phyloP scores from a whole-genome alignment of 1,140 invertebrate genomes.

The Caenorhabditis elegans region DNA sequence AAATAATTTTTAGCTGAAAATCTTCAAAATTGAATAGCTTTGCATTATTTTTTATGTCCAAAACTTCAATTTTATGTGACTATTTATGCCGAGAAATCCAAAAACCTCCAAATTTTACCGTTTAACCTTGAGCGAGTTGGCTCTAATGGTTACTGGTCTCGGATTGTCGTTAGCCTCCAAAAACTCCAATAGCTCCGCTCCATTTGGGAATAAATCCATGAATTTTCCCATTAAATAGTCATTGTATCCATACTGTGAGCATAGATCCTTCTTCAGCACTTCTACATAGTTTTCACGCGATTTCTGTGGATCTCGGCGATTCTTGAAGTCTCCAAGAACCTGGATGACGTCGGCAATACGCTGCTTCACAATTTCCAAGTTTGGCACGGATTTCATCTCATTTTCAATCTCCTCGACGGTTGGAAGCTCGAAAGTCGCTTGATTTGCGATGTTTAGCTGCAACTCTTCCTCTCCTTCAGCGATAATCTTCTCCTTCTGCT shows the following conservation, averaged over 20 bases:
- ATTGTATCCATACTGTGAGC: slow-evolving; percentile 93
- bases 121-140: slow-evolving; percentile 91
- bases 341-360: slow-evolving; percentile 75
- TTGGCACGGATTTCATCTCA: slow-evolving; percentile 72
- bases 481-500: slow-evolving; percentile 75
- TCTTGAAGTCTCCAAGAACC: slow-evolving; percentile 86
- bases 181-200: slow-evolving; percentile 78
- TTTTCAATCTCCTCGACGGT: slow-evolving; percentile 50
- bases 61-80: no score
- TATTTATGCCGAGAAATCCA: no score
- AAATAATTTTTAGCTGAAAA: no score
- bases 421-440: slow-evolving; percentile 66
- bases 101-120: no score
- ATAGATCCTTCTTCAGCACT: slow-evolving; percentile 75
- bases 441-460: slow-evolving; percentile 68
- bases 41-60: no score
- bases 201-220: slow-evolving; percentile 83
- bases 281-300: slow-evolving; percentile 78
- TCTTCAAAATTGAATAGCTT: no score
- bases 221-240: slow-evolving; percentile 90
- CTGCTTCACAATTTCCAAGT: slow-evolving; percentile 72
- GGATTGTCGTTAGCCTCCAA: slow-evolving; percentile 94
- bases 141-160: slow-evolving; percentile 89
- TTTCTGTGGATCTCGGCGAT: slow-evolving; percentile 75
- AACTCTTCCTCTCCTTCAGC: slow-evolving; percentile 75